Percentiles rank a stretch among this genome's conserved stretches.
Conservation (phyloP, 2,797 vertebrate species). For the Cheirogaleus major region DNA sequence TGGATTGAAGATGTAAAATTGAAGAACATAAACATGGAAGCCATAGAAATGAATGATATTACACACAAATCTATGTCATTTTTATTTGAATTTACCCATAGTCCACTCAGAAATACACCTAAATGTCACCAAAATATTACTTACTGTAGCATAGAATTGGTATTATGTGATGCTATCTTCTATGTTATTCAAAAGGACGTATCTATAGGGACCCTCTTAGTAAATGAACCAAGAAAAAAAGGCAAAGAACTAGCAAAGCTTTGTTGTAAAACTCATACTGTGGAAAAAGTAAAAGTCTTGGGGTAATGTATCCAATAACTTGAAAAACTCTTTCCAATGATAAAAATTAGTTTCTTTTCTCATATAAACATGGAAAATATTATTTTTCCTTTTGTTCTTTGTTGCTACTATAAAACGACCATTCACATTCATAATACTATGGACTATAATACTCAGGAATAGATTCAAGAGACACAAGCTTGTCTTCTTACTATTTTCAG, state of each 20-base stretch:
- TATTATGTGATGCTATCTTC: neutral
- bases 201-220: neutral
- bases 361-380: neutral
- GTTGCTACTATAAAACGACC: neutral
- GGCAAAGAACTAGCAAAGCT: neutral
- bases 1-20: neutral
- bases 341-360: neutral
- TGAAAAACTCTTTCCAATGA: neutral
- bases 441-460: neutral
- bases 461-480: neutral
- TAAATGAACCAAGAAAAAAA: neutral
- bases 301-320: neutral
- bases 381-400: neutral
- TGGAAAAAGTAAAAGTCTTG: neutral
- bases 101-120: neutral
- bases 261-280: neutral
- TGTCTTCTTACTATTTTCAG: neutral
- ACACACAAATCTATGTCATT: neutral
- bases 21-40: neutral
- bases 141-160: neutral
- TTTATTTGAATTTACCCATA: neutral
- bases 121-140: neutral
- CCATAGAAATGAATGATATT: neutral
- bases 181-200: neutral
- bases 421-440: neutral